A percentile compares a stretch with the other conserved stretches of the same genome.
Evolutionary conservation across 2,113 vertebrate genomes (phyloP).

Genomic region (Ailurus styani): DNA sequence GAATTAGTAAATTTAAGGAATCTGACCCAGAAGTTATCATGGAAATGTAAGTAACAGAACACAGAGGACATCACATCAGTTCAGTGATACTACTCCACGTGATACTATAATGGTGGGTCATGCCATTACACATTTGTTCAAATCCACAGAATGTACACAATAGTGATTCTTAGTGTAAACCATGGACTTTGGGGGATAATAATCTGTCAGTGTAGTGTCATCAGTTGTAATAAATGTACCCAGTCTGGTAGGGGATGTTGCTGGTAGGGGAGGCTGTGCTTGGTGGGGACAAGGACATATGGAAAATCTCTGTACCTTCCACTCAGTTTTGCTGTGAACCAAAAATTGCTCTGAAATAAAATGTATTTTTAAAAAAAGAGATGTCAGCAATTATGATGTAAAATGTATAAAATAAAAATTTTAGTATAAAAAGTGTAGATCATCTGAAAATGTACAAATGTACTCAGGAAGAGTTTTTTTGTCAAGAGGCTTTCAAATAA

Average conservation of each 20-base stretch:
- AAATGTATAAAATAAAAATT: not conserved
- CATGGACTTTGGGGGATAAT: not conserved
- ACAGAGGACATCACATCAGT: not conserved
- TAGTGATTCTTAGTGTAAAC: not conserved
- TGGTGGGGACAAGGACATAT: not conserved
- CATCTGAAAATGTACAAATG: not conserved
- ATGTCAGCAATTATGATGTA: not conserved
- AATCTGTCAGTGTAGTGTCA: rapidly evolving
- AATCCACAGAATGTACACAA: not conserved
- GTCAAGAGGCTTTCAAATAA: not conserved
- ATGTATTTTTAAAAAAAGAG: not conserved
- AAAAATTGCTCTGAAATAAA: not conserved
- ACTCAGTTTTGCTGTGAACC: not conserved
- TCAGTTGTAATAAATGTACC: not conserved
- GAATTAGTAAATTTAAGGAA: not conserved
- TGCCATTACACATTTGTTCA: not conserved
- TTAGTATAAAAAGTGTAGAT: not conserved
- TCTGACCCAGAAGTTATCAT: not conserved
- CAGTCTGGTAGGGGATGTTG: not conserved
- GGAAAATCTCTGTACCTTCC: not conserved
- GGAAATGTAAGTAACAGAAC: not conserved
- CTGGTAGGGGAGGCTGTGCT: not conserved
- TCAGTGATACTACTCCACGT: rapidly evolving
- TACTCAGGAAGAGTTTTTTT: not conserved
- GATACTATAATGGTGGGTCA: too few species aligned